Evolutionary conservation across 1,140 invertebrate genomes (phyloP).

Genomic region (Drosophila erecta): DNA sequence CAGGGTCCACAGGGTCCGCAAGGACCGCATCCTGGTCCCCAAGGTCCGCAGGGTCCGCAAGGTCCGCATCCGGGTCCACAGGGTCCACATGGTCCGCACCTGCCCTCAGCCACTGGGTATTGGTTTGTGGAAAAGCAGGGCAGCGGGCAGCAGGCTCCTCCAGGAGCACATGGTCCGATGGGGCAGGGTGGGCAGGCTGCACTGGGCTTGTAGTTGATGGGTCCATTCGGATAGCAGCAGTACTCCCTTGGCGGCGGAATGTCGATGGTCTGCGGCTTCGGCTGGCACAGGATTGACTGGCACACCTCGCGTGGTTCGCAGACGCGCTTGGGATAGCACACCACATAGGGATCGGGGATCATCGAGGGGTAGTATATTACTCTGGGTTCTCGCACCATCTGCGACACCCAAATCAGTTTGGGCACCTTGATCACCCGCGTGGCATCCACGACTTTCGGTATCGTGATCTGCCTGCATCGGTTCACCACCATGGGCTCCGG

Average conservation of each 20-base stretch:
- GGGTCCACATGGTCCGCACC: constrained; percentile 70
- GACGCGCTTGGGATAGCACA: constrained; percentile 77
- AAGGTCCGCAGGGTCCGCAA: constrained; percentile 61
- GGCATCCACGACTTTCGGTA: constrained; percentile 75
- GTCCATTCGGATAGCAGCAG: constrained; percentile 79
- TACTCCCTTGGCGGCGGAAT: constrained; percentile 78
- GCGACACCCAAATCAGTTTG: constrained; percentile 76
- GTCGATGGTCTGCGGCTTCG: constrained; percentile 78
- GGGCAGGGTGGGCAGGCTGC: constrained; percentile 75
- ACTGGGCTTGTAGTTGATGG: constrained; percentile 76
- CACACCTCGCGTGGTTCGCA: constrained; percentile 78
- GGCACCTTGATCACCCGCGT: constrained; percentile 77
- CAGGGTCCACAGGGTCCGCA: constrained; percentile 64
- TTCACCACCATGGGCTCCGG: constrained; percentile 80
- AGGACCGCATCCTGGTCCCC: constrained; percentile 47
- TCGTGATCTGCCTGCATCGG: constrained; percentile 72
- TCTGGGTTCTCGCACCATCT: constrained; percentile 76
- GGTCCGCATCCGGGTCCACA: constrained; percentile 66
- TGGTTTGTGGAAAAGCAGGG: constrained; percentile 73
- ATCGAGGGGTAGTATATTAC: constrained; percentile 80
- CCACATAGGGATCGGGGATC: constrained; percentile 79
- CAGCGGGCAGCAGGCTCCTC: constrained; percentile 62
- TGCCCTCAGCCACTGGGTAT: constrained; percentile 68
- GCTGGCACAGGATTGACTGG: constrained; percentile 78
- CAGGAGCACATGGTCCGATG: constrained; percentile 70